Conservation (phyloP, 2,113 vertebrate species). For the mouse (Mus musculus) region DNA sequence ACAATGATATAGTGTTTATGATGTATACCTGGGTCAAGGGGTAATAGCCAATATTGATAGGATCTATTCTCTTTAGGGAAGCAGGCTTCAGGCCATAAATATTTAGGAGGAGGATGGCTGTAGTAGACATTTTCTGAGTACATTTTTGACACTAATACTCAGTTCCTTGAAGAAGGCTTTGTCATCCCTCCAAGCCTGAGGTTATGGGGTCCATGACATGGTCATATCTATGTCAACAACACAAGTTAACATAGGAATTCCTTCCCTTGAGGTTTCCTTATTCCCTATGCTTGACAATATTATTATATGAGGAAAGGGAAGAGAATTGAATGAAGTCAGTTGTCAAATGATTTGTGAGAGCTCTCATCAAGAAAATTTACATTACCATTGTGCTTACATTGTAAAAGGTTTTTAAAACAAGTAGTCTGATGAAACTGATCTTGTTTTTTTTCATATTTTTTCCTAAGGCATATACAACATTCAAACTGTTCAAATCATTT, state of each 20-base stretch:
- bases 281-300: not conserved
- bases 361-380: not conserved
- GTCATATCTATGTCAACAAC: not conserved
- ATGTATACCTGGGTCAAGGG: not conserved
- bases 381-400: constrained; percentile 70
- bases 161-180: not conserved
- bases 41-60: not conserved
- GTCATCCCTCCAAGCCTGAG: not conserved
- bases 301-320: constrained; percentile 42
- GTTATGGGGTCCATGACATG: not conserved
- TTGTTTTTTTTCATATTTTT: too few relatives aligned
- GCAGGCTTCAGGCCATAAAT: not conserved
- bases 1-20: not conserved
- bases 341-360: constrained; percentile 76
- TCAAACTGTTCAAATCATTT: not conserved
- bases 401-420: not conserved
- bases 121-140: not conserved
- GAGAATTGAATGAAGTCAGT: constrained; percentile 75
- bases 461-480: constrained; percentile 55
- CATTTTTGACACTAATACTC: not conserved
- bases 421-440: not conserved
- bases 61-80: not conserved
- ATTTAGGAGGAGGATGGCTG: not conserved
- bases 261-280: not conserved
- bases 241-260: not conserved